Evolutionary conservation across 1,140 invertebrate genomes (phyloP).

Genomic region (Drosophila ambigua): DNA sequence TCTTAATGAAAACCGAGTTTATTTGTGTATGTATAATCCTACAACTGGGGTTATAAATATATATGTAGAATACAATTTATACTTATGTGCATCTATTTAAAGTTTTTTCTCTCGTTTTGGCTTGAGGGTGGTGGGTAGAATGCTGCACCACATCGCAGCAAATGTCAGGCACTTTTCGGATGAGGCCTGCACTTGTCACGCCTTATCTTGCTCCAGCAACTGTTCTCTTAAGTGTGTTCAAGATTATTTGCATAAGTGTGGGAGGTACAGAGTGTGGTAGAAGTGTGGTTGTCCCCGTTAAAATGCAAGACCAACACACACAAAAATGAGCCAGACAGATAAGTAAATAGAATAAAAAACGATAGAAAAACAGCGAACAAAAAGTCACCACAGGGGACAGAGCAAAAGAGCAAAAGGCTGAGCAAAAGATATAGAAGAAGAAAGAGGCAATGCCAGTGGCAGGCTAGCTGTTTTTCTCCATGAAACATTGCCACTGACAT

Average conservation of each 20-base stretch:
- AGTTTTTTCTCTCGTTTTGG: constrained; percentile 37
- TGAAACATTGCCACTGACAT: no score
- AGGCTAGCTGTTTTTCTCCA: no score
- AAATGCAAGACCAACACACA: constrained; percentile 60
- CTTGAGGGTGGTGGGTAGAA: not conserved
- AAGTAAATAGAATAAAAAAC: no score
- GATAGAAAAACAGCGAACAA: no score
- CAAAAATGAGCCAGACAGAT: constrained; percentile 62
- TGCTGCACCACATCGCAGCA: not conserved
- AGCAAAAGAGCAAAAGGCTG: no score
- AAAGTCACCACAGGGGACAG: no score
- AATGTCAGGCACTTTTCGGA: constrained; percentile 37
- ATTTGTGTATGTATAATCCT: no score
- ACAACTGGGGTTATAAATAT: no score
- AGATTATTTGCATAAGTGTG: constrained; percentile 52
- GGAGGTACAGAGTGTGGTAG: not conserved
- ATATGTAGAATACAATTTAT: constrained; percentile 61
- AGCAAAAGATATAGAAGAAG: no score
- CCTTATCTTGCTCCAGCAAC: constrained; percentile 49
- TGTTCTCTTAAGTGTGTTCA: constrained; percentile 21
- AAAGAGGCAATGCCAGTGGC: no score
- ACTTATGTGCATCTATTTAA: constrained; percentile 69
- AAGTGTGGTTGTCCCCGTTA: constrained; percentile 69
- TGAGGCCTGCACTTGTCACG: constrained; percentile 74
- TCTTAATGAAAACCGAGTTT: constrained; percentile 47